Evolutionary conservation across 2,888 invertebrate genomes (phyloP).

Genomic region (Abrostola tripartita): DNA sequence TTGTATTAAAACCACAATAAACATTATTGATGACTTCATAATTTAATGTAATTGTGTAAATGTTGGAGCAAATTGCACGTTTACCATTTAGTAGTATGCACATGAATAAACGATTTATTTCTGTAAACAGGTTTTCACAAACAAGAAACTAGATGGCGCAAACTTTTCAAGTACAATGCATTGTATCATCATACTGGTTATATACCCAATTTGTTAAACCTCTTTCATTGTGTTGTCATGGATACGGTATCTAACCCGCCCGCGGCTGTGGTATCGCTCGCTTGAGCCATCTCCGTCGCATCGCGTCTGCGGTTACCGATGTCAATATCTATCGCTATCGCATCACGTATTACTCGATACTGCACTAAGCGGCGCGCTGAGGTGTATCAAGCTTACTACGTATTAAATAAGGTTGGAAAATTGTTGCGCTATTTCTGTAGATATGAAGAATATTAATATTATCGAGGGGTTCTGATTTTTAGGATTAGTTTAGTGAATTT

Average conservation of each 20-base stretch:
- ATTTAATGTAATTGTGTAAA: no score
- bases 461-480: no score
- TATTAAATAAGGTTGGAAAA: constrained; percentile 17
- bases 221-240: background rate
- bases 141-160: no score
- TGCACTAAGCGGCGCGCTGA: constrained; percentile 7
- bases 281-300: background rate
- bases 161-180: no score
- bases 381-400: constrained; percentile 5
- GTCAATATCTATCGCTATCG: constrained; percentile 28
- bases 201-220: background rate
- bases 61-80: no score
- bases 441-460: background rate
- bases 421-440: background rate
- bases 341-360: constrained; percentile 22
- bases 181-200: no score
- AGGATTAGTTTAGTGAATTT: no score
- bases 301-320: constrained; percentile 38
- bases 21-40: no score
- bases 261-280: constrained; percentile 5
- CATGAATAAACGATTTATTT: no score
- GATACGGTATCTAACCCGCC: background rate
- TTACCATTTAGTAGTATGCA: no score
- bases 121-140: no score
- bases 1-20: no score